Conservation (phyloP, 2,797 vertebrate species). For the Aphelocoma californica region DNA sequence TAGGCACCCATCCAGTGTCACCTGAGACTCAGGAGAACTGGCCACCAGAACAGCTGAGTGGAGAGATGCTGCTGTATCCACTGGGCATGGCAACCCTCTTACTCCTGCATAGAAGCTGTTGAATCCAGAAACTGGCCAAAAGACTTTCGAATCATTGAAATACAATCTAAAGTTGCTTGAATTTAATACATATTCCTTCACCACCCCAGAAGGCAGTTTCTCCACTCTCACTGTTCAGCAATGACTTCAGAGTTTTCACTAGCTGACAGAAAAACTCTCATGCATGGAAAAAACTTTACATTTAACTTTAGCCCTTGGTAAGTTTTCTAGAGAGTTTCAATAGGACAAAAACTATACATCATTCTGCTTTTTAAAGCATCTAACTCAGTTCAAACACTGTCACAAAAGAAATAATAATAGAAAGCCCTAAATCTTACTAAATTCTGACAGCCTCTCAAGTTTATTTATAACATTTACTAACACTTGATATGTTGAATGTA, state of each 20-base stretch:
- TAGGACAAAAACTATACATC: background rate
- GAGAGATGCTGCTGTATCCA: background rate
- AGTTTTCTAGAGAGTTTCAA: background rate
- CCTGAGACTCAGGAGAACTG: fast-evolving
- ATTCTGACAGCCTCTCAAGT: background rate
- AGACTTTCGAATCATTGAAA: background rate
- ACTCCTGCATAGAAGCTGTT: background rate
- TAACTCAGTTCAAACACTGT: background rate
- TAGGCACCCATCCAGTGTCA: background rate
- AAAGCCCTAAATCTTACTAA: background rate
- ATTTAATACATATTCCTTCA: background rate
- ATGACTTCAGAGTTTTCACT: background rate
- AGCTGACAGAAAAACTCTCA: background rate
- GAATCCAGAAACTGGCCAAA: background rate
- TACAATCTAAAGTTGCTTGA: background rate
- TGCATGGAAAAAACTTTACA: background rate
- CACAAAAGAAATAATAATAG: background rate
- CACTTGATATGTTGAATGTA: background rate
- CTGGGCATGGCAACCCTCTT: background rate
- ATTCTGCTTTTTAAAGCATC: background rate
- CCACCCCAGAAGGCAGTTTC: background rate
- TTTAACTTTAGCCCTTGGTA: background rate
- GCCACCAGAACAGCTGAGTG: background rate
- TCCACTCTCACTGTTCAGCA: background rate
- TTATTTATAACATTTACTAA: background rate